A percentile compares a stretch with the other conserved stretches of the same genome.
These are phyloP conservation scores for Hermodice carunculata DNA, from an alignment of 2,888 invertebrate species.

Conservation along the genomic window DNA sequence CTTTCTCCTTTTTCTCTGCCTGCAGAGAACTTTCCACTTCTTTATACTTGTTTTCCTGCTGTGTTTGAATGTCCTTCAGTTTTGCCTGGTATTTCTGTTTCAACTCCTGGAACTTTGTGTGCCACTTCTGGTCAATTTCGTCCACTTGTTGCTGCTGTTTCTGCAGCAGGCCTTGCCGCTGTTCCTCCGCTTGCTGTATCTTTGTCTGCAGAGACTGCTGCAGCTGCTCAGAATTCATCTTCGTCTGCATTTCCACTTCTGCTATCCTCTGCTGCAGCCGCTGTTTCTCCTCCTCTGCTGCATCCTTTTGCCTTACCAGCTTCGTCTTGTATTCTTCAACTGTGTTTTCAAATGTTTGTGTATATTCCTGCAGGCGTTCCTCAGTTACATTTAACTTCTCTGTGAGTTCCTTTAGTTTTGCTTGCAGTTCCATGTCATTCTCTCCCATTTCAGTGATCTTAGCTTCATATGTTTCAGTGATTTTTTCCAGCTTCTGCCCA, in stretches of 20 bases:
- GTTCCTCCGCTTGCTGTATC: conserved; percentile 45
- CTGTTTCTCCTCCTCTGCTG: conserved; percentile 11
- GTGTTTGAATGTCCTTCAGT: conserved; percentile 52
- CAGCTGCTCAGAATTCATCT: conserved; percentile 43
- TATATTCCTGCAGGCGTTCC: conserved; percentile 56
- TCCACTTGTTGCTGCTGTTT: conserved; percentile 7
- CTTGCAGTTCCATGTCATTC: conserved; percentile 56
- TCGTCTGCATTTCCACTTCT: conserved; percentile 16
- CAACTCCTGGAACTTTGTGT: conserved; percentile 48
- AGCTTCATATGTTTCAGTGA: conserved; percentile 43
- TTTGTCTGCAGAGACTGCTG: conserved; percentile 9
- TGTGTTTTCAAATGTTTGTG: conserved; percentile 55
- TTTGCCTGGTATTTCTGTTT: conserved; percentile 56
- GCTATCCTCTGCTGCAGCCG: conserved; percentile 15
- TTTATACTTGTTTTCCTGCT: conserved; percentile 34
- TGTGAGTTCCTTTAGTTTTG: conserved; percentile 49
- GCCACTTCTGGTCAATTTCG: conserved; percentile 4
- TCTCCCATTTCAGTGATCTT: conserved; percentile 43
- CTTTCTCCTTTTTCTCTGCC: not conserved
- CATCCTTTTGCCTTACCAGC: conserved; percentile 26
- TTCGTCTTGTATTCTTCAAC: conserved; percentile 53
- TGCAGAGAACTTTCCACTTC: conserved; percentile 38
- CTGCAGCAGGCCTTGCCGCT: not conserved
- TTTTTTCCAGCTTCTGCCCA: conserved; percentile 21
- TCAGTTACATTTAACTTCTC: conserved; percentile 53